These are phyloP conservation scores for Octodonta nipae DNA, from an alignment of 2,888 invertebrate genomes.

Conservation along the genomic window DNA sequence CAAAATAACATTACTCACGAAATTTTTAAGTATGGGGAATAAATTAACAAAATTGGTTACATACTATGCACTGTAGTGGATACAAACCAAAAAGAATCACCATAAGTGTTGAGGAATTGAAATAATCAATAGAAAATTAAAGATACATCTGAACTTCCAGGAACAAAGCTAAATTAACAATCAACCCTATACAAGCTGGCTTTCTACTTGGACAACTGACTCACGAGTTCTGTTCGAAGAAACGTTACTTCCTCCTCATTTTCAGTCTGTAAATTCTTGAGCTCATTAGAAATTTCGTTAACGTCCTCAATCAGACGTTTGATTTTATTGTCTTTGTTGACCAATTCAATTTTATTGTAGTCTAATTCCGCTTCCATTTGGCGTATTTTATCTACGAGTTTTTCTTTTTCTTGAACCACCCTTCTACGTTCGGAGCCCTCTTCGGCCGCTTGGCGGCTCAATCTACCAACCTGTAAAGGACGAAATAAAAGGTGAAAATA, in stretches of 20 bases:
- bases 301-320: slow-evolving; percentile 59
- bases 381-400: slow-evolving; percentile 49
- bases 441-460: slow-evolving; percentile 72
- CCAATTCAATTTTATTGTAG: slow-evolving; percentile 49
- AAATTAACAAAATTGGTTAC: too few relatives aligned
- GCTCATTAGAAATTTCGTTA: slow-evolving; percentile 55
- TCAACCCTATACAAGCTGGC: too few relatives aligned
- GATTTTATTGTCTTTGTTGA: slow-evolving; percentile 58
- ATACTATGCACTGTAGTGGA: too few relatives aligned
- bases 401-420: slow-evolving; percentile 55
- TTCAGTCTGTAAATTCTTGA: slow-evolving; percentile 39
- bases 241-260: slow-evolving; percentile 42
- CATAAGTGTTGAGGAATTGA: too few relatives aligned
- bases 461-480: slow-evolving; percentile 56
- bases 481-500: neutral
- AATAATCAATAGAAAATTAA: too few relatives aligned
- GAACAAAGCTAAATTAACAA: too few relatives aligned
- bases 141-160: too few relatives aligned
- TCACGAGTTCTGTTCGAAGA: slow-evolving; percentile 44
- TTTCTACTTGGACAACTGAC: too few relatives aligned
- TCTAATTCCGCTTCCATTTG: slow-evolving; percentile 52
- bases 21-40: too few relatives aligned
- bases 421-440: slow-evolving; percentile 68
- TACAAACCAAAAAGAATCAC: too few relatives aligned
- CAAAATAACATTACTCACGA: too few relatives aligned